Conservation (phyloP, 1,140 invertebrate genomes). For the Metaphire vulgaris region DNA sequence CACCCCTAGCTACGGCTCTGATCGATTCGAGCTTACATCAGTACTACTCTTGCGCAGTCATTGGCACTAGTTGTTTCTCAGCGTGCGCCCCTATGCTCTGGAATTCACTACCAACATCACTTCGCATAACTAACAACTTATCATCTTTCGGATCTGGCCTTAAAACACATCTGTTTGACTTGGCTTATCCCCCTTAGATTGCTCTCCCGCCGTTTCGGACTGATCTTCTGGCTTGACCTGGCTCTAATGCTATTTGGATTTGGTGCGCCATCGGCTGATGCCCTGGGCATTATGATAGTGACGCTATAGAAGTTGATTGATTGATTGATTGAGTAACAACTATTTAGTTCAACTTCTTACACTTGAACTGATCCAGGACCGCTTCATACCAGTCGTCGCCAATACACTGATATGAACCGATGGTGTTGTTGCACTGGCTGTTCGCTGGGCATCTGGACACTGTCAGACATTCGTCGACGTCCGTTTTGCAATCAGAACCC, state of each 20-base stretch:
- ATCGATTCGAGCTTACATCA: too few relatives aligned
- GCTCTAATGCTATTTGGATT: background rate
- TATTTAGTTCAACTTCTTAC: background rate
- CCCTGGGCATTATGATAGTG: background rate
- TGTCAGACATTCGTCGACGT: background rate
- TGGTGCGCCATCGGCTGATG: background rate
- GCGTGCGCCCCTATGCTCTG: too few relatives aligned
- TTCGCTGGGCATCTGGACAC: background rate
- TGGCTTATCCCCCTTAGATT: too few relatives aligned
- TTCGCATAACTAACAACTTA: too few relatives aligned
- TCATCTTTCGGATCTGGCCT: too few relatives aligned
- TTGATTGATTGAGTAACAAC: background rate
- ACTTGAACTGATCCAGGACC: background rate
- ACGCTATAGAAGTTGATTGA: background rate
- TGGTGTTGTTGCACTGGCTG: background rate
- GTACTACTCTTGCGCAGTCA: too few relatives aligned
- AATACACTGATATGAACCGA: background rate
- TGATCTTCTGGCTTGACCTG: too few relatives aligned
- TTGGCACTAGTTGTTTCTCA: too few relatives aligned
- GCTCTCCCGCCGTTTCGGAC: too few relatives aligned
- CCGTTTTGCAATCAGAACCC: background rate
- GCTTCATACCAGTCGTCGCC: background rate
- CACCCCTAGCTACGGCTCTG: too few relatives aligned
- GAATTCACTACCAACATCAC: too few relatives aligned
- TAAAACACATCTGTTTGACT: too few relatives aligned